These are phyloP conservation scores for Cranoglanis bouderius DNA, from an alignment of 2,113 vertebrate genomes.

Conservation along the genomic window DNA sequence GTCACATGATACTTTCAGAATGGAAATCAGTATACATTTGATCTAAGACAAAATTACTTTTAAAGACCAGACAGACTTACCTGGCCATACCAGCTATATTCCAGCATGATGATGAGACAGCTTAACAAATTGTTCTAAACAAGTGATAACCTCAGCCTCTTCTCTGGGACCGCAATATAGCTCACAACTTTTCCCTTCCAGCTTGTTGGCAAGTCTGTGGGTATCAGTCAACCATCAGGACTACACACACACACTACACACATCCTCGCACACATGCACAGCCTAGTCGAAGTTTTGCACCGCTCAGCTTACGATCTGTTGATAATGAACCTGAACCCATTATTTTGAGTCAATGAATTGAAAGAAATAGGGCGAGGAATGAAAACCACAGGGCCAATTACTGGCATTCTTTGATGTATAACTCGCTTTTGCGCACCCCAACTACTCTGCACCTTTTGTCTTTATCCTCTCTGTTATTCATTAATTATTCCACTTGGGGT, in stretches of 20 bases:
- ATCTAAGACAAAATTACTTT: background rate
- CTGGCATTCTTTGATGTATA: slow-evolving; percentile 98
- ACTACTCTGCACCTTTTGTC: slow-evolving; percentile 94
- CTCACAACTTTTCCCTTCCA: slow-evolving; percentile 55
- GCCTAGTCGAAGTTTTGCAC: slow-evolving; percentile 90
- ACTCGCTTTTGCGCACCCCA: slow-evolving; percentile 88
- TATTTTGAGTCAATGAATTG: slow-evolving; percentile 99
- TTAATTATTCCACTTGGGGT: slow-evolving; percentile 98
- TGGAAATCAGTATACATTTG: background rate
- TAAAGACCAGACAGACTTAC: slow-evolving; percentile 75
- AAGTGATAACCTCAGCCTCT: slow-evolving; percentile 52
- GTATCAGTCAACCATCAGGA: slow-evolving; percentile 56
- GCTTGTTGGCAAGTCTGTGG: slow-evolving; percentile 61
- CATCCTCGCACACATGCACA: slow-evolving; percentile 56
- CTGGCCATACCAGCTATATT: slow-evolving; percentile 97
- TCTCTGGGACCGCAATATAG: slow-evolving; percentile 48
- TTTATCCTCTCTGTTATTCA: slow-evolving; percentile 99
- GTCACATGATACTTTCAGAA: background rate
- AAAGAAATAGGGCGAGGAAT: slow-evolving; percentile 99
- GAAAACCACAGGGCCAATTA: slow-evolving; percentile 99
- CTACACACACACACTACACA: slow-evolving; percentile 45
- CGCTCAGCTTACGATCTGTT: slow-evolving; percentile 95
- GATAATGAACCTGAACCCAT: slow-evolving; percentile 99
- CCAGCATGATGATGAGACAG: slow-evolving; percentile 82
- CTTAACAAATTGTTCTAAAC: slow-evolving; percentile 62